Evolutionary conservation across 2,113 vertebrate species (phyloP).

Genomic region (Chloroceryle aenea): DNA sequence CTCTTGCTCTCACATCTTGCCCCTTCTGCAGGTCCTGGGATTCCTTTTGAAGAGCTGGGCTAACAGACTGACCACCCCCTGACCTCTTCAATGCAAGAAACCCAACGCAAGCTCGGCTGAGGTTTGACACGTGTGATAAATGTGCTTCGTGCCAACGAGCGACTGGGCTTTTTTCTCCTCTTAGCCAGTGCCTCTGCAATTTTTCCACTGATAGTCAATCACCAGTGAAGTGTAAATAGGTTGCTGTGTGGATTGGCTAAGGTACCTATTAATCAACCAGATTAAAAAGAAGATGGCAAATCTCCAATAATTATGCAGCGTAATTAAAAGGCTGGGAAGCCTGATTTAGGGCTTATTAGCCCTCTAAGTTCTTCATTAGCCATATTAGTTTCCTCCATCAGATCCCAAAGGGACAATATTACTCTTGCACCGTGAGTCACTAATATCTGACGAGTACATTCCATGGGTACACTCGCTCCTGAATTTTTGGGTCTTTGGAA

Average conservation of each 20-base stretch:
- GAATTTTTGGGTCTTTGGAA: not conserved
- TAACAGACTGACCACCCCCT: too few relatives aligned
- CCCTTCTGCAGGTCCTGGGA: too few relatives aligned
- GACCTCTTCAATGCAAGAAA: not conserved
- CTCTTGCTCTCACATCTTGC: not conserved
- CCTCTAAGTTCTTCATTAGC: conserved; percentile 37
- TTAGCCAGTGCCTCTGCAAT: not conserved
- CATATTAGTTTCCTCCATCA: not conserved
- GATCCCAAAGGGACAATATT: not conserved
- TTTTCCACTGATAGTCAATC: not conserved
- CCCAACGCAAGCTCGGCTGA: not conserved
- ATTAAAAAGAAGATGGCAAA: conserved; percentile 25
- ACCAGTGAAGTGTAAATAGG: not conserved
- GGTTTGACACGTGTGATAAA: not conserved
- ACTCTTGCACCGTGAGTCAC: not conserved
- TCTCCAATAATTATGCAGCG: not conserved
- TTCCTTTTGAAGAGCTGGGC: not conserved
- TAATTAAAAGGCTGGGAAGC: conserved; percentile 31
- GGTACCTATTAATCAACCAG: not conserved
- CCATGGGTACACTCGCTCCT: not conserved
- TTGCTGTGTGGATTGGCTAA: not conserved
- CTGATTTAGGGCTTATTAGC: conserved; percentile 30
- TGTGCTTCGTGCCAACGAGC: not conserved
- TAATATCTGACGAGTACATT: not conserved
- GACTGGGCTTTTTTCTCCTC: not conserved